Base-by-base conservation (phyloP, 1,140 invertebrate species). In the Camponotus vicinus region DNA sequence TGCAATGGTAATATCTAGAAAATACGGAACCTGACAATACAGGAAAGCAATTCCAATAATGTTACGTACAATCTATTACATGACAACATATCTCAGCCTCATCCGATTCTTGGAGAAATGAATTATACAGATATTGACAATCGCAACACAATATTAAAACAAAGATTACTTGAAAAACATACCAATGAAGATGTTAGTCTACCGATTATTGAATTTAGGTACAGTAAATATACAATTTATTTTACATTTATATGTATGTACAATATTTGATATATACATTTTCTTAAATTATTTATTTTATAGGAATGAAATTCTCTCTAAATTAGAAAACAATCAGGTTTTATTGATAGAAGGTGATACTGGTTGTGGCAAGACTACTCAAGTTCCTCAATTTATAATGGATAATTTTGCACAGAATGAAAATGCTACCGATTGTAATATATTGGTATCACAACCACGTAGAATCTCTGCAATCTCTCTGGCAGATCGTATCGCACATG, bases 351-450 rank as follows among this genome's bases (percentile, higher is more conserved):
- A 97, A 89, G 98, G 98, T 9, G 97, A 98, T 89, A 98, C 98
- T 2, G 98, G 98, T 18, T 98, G 98, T 92, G 98, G 98, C 21
- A 98, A 98, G 95, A 98, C 97, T 89, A 98, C 98, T 0, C 97
- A 98, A 96, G 97, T 99, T 32, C 98, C 98, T 1, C 98, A 99
- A 94, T 99, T 97, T 92, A 97, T 99, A 87, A 93, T 99, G 18
- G 98, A 99, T 93, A 95, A 97, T 90, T 98, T 89, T 79, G 63
- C 78, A 18, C 4, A 63, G 64, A 71, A 87, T 49, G 64, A 87
- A 42, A 40, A 90, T 95, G 87, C 96, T 95, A 37, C 87, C 0
- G 71, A 95, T 73, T 97, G 96, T 92, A 97, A 97, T 89, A 98
- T 99, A 91, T 96, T 98, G 49, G 97, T 98, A 37, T 98, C 98